Evolutionary conservation across 2,888 invertebrate species (phyloP).

Genomic region (Abrostola triplasia): DNA sequence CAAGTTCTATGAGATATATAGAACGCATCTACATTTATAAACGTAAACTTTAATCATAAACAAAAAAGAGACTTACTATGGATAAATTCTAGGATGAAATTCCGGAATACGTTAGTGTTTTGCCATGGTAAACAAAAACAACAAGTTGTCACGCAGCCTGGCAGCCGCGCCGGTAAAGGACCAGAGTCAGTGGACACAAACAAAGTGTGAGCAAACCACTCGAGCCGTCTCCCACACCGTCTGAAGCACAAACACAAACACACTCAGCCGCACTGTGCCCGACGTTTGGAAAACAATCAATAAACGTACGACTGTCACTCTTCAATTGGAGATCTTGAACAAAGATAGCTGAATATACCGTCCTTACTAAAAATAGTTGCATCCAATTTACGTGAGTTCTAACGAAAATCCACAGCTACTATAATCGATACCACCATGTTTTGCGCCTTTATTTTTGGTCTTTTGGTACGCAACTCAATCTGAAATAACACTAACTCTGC

Average conservation of each 20-base stretch:
- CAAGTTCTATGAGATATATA: neutral
- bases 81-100: neutral
- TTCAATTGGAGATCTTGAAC: neutral
- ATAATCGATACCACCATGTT: neutral
- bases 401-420: too few species aligned
- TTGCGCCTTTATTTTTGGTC: slow-evolving; percentile 6
- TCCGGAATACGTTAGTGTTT: neutral
- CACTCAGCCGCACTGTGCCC: slow-evolving; percentile 26
- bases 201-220: slow-evolving; percentile 33
- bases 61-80: neutral
- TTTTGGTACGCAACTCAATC: slow-evolving; percentile 20
- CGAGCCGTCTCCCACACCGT: slow-evolving; percentile 42
- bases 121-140: neutral
- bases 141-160: slow-evolving; percentile 11
- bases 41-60: neutral
- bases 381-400: too few species aligned
- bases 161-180: slow-evolving; percentile 7
- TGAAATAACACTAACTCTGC: slow-evolving; percentile 33
- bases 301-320: slow-evolving; percentile 7
- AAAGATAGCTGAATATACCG: too few species aligned
- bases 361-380: too few species aligned
- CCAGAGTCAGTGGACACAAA: slow-evolving; percentile 13
- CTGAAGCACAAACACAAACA: slow-evolving; percentile 51
- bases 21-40: neutral
- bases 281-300: slow-evolving; percentile 25